Conservation (phyloP, 2,113 vertebrate genomes). For the Siphamia tubifer region DNA sequence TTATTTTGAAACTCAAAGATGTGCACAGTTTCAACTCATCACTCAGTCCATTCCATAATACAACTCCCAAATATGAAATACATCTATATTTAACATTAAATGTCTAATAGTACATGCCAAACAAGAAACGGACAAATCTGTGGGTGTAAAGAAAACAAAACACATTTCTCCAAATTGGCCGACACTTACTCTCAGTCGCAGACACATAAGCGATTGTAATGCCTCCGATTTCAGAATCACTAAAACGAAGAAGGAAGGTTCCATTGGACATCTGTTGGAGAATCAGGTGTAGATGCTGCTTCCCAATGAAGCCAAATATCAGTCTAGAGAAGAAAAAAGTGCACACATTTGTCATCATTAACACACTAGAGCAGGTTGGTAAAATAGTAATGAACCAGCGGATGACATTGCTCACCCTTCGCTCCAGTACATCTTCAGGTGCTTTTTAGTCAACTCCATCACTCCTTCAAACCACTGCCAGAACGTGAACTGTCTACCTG, state of each 20-base stretch:
- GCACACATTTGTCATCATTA: neutral
- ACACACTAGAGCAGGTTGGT: neutral
- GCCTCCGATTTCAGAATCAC: conserved; percentile 96
- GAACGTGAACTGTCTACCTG: conserved; percentile 92
- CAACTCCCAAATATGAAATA: too few relatives aligned
- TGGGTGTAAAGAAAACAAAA: neutral
- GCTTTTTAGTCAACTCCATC: conserved; percentile 94
- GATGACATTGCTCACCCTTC: conserved; percentile 78
- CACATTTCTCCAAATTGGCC: neutral
- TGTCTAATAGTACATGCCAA: neutral
- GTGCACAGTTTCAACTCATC: too few relatives aligned
- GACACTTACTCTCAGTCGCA: conserved; percentile 66
- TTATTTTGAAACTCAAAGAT: too few relatives aligned
- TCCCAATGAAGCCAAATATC: conserved; percentile 95
- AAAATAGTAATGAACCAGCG: neutral
- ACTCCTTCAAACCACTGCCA: conserved; percentile 99
- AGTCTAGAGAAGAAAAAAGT: conserved; percentile 74
- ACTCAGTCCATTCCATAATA: too few relatives aligned
- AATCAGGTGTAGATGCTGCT: conserved; percentile 90
- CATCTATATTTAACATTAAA: too few relatives aligned
- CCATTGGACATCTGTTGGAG: conserved; percentile 85
- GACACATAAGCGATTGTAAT: conserved; percentile 94
- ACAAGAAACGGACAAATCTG: neutral
- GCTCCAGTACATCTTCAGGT: conserved; percentile 92
- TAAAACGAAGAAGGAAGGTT: conserved; percentile 95